Evolutionary conservation across 2,888 invertebrate genomes (phyloP), one percentile per base, ranked within the genome.

Genomic region (Thymelicus acteon): DNA sequence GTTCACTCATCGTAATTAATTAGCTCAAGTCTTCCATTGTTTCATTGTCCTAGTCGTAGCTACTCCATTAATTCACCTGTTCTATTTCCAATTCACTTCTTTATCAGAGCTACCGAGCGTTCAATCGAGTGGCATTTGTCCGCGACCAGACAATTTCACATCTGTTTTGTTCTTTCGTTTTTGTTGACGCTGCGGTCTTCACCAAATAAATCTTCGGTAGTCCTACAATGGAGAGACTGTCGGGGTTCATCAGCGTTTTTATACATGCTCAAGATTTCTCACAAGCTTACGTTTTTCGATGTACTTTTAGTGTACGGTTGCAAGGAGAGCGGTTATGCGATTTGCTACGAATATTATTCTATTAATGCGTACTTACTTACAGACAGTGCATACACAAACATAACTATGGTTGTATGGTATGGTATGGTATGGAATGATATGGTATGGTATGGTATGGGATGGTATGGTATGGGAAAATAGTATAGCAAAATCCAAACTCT

Each of bases 41-140:
- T 49, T 2, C 19, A 52, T 19, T 52, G 7, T 52, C 19, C 15
- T 19, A 19, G 31, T 44, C 19, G 31, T 31, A 13, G 67, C 77
- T 78, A 80, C 80, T 80, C 79, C 80, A 76, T 78, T 77, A 79
- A 4, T 12, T 52, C 44, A 44, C 80, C 77, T 80, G 83, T 85
- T 85, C 81, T 81, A 82, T 85, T 19, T 85, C 81, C 82, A 85
- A 85, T 85, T 84, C 82, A 76, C 76, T 81, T 80, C 80, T 83
- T 79, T 84, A 83, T 85, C 83, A 83, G 80, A 85, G 84, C 81
- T 82, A 82, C 78, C 77, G 73, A 75, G 77, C 39, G 79, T 80
- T 76, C 79, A 76, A 82, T 79, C 79, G 79, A 78, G 76, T 75
- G 79, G 78, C 80, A 80, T 86, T 83, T 84, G 83, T 84, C 78